A percentile compares a stretch with the other conserved stretches of the same genome.
Evolutionary conservation across 2,113 vertebrate genomes (phyloP).

Genomic region (Lepus europaeus): DNA sequence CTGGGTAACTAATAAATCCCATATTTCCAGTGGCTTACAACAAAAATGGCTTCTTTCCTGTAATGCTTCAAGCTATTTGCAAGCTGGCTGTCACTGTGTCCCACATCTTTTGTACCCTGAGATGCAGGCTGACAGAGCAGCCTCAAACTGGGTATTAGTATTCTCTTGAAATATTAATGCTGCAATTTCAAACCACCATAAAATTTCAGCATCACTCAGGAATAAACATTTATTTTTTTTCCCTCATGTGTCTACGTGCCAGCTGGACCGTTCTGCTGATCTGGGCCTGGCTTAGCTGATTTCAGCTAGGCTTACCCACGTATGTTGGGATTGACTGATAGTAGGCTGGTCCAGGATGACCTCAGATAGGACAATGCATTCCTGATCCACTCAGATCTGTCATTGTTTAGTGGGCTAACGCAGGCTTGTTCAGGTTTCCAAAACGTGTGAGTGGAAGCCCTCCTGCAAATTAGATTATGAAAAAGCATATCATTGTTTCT

Average conservation of each 20-base stretch:
- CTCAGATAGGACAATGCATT: not conserved
- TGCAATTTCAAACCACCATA: slow-evolving; percentile 20
- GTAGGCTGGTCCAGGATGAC: not conserved
- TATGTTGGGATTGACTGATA: not conserved
- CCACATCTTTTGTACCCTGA: not conserved
- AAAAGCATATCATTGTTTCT: not conserved
- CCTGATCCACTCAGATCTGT: not conserved
- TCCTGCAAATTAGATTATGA: not conserved
- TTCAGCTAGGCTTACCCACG: not conserved
- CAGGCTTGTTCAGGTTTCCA: not conserved
- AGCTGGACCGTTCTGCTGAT: not conserved
- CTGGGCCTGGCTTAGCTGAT: not conserved
- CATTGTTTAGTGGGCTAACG: not conserved
- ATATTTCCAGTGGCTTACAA: not conserved
- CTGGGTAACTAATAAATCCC: not conserved
- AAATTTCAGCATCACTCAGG: not conserved
- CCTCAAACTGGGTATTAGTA: not conserved
- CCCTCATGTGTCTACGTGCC: not conserved
- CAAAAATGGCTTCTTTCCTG: not conserved
- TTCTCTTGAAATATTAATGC: not conserved
- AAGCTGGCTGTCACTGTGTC: not conserved
- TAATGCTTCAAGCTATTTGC: not conserved
- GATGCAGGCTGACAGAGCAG: not conserved
- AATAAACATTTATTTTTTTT: slow-evolving; percentile 28
- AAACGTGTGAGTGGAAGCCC: not conserved